These are phyloP conservation scores for Pristionchus entomophagus DNA, from an alignment of 2,888 invertebrate genomes.

Conservation along the genomic window DNA sequence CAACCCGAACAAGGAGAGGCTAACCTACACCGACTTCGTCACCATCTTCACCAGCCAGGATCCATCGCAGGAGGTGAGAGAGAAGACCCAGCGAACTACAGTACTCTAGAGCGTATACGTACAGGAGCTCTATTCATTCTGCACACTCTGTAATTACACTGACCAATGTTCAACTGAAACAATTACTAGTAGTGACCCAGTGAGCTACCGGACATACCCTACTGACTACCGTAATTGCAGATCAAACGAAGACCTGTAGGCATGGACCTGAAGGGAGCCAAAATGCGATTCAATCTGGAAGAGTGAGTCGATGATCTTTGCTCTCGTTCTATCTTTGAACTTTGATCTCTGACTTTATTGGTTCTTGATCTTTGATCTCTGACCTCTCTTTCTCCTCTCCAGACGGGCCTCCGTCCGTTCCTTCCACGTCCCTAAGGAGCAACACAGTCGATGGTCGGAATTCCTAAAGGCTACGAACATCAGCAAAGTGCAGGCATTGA, in stretches of 20 bases:
- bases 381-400: slow-evolving; percentile 48
- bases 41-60: slow-evolving; percentile 67
- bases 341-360: too few species aligned
- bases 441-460: background rate
- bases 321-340: background rate
- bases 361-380: too few species aligned
- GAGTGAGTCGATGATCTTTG: slow-evolving; percentile 57
- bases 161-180: background rate
- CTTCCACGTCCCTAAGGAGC: slow-evolving; percentile 65
- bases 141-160: too few species aligned
- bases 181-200: too few species aligned
- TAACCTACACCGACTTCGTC: slow-evolving; percentile 73
- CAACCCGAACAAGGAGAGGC: slow-evolving; percentile 55
- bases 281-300: slow-evolving; percentile 66
- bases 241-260: slow-evolving; percentile 68
- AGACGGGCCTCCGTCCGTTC: slow-evolving; percentile 74
- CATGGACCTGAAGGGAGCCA: slow-evolving; percentile 71
- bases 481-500: slow-evolving; percentile 81
- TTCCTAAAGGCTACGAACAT: background rate
- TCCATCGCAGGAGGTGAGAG: background rate
- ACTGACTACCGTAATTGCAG: background rate
- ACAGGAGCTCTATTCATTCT: background rate
- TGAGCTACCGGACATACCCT: background rate
- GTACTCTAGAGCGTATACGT: background rate
- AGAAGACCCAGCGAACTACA: background rate